Conservation (phyloP, 2,888 invertebrate species). For the Cetonia aurata region DNA sequence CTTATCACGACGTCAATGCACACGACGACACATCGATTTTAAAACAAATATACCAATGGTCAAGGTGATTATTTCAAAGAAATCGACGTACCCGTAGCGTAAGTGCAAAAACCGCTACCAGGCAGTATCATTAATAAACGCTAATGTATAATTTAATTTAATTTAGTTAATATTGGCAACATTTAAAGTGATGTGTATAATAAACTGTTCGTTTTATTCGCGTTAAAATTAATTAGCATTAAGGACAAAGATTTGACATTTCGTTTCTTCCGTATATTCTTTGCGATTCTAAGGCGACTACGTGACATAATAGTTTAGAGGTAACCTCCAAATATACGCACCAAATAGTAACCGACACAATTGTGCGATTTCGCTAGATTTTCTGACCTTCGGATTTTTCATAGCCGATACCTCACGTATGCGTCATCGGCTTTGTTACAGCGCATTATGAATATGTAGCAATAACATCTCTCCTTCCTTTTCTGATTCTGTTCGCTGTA, state of each 20-base stretch:
- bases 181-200: too few species aligned
- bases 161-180: too few species aligned
- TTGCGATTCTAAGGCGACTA: conserved; percentile 22
- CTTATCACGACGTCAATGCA: conserved; percentile 41
- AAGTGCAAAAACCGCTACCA: too few species aligned
- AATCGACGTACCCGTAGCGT: conserved; percentile 9
- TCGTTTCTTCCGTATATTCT: conserved; percentile 28
- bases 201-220: background rate
- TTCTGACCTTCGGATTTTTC: conserved; percentile 32
- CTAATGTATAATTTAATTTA: too few species aligned
- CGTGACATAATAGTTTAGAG: conserved; percentile 29
- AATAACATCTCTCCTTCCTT: too few species aligned
- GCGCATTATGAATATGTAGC: background rate
- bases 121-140: too few species aligned
- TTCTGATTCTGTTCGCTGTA: too few species aligned
- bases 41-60: conserved; percentile 36
- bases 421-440: conserved; percentile 23
- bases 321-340: conserved; percentile 23
- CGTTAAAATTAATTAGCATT: background rate
- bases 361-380: conserved; percentile 32
- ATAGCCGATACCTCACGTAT: conserved; percentile 9
- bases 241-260: conserved; percentile 19
- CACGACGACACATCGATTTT: conserved; percentile 39
- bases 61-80: conserved; percentile 34
- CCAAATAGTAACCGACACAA: conserved; percentile 24